Conservation (phyloP, 2,888 invertebrate genomes). For the Aproaerema taeniolella region DNA sequence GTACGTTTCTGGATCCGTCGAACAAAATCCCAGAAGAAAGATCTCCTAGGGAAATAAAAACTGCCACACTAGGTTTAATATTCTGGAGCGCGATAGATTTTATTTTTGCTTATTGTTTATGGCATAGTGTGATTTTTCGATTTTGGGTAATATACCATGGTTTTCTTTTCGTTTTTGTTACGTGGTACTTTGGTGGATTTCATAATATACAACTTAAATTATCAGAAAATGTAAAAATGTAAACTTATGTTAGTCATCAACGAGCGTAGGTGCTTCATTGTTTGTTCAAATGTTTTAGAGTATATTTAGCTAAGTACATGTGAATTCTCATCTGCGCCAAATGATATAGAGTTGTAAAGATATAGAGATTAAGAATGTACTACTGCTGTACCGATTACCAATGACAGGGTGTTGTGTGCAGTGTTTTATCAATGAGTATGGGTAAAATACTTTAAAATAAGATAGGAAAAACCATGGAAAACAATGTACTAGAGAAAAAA, state of each 20-base stretch:
- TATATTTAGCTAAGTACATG: not conserved
- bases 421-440: too few relatives aligned
- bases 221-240: constrained; percentile 29
- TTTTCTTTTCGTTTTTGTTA: constrained; percentile 70
- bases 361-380: too few relatives aligned
- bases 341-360: not conserved
- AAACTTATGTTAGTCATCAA: too few relatives aligned
- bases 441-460: too few relatives aligned
- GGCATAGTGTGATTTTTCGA: constrained; percentile 59
- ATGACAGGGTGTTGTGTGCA: too few relatives aligned
- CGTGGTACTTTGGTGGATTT: constrained; percentile 77
- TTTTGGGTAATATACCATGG: constrained; percentile 76
- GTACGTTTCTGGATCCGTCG: constrained; percentile 49
- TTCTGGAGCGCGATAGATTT: constrained; percentile 81
- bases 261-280: not conserved
- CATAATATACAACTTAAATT: constrained; percentile 78
- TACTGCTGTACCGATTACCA: too few relatives aligned
- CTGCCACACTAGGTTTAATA: constrained; percentile 68
- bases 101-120: constrained; percentile 59
- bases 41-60: constrained; percentile 37
- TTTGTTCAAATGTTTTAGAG: not conserved
- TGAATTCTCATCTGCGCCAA: constrained; percentile 7
- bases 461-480: not conserved
- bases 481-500: too few relatives aligned
- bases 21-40: constrained; percentile 39